Base-by-base conservation (phyloP, 2,797 vertebrate species). In the Dipus sagitta region DNA sequence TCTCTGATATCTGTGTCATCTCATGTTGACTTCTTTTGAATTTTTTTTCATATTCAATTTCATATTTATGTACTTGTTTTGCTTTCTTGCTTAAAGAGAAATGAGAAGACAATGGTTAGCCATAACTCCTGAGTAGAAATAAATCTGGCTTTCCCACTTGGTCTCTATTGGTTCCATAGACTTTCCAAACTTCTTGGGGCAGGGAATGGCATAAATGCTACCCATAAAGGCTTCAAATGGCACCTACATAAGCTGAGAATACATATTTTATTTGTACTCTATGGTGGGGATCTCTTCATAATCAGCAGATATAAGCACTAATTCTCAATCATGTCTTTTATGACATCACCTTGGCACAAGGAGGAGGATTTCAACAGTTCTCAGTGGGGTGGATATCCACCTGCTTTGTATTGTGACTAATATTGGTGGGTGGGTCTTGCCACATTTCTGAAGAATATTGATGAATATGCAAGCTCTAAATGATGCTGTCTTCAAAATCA, bases 11-110 rank as follows among this genome's bases (percentile, higher is more conserved):
- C 26, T 38, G 13, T 82, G 38, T 47, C n/a, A 91, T n/a, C 24
- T 67, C 47, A 92, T 83, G 6, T 78, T 94, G 76, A 2, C 52
- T 60, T 74, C 20, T 64, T 81, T n/a, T 77, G 21, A 52, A 60
- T 77, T 30, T 42, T 78, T 32, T 86, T 87, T 58, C 47, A 20
- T 15, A 87, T 62, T 79, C 12, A 91, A 9, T 15, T 88, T 86
- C 54, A 9, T 2, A 54, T 42, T 84, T 79, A 20, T 83, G 14
- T 2, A 68, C 68, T 71, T 60, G 6, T 58, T 71, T 32, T 70
- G 3, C 9, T 47, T 34, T 74, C 60, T 65, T 77, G 6, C 28
- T n/a, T 42, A 4, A 26, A 7, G 20, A 9, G 3, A 75, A 95
- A 83, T 24, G 30, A 42, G n/a, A 1, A 76, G 4, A 32, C 0